These are phyloP conservation scores for Stigmatopora argus DNA, from an alignment of 2,113 vertebrate species.

Conservation along the genomic window DNA sequence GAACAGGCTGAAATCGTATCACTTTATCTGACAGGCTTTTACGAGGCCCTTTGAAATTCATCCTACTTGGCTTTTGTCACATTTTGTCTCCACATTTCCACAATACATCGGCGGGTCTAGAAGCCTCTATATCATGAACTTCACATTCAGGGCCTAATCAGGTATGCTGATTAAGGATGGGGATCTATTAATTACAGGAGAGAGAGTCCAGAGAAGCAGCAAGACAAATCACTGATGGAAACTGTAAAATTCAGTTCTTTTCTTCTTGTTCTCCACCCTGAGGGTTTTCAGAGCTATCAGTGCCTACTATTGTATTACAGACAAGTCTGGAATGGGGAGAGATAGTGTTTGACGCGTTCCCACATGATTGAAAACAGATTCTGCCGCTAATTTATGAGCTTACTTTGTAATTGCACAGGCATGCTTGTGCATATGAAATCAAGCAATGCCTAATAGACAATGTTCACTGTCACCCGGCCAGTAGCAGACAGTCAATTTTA, in stretches of 20 bases:
- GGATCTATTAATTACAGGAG: conserved; percentile 12
- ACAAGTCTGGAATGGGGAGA: conserved; percentile 17
- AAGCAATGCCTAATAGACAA: conserved; percentile 36
- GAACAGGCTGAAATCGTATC: conserved; percentile 51
- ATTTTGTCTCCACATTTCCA: conserved; percentile 38
- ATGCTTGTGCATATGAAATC: conserved; percentile 38
- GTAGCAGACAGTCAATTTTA: conserved; percentile 48
- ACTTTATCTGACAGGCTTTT: conserved; percentile 69
- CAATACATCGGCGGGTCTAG: conserved; percentile 25
- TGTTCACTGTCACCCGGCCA: conserved; percentile 22
- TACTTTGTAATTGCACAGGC: conserved; percentile 53
- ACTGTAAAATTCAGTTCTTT: conserved; percentile 24
- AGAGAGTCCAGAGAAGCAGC: not conserved
- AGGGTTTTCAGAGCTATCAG: conserved; percentile 36
- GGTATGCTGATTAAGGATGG: conserved; percentile 1
- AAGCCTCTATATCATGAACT: not conserved
- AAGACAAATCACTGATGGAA: conserved; percentile 28
- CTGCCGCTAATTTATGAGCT: conserved; percentile 51
- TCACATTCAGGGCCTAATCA: conserved; percentile 3
- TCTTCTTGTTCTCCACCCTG: conserved; percentile 17
- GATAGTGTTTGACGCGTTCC: conserved; percentile 49
- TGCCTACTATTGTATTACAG: conserved; percentile 26
- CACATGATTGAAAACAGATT: conserved; percentile 54
- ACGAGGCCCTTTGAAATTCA: conserved; percentile 61
- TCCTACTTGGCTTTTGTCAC: conserved; percentile 38